Evolutionary conservation across 2,888 invertebrate genomes (phyloP), one percentile per base, ranked within the genome.

Genomic region (Orchesellides sinensis): DNA sequence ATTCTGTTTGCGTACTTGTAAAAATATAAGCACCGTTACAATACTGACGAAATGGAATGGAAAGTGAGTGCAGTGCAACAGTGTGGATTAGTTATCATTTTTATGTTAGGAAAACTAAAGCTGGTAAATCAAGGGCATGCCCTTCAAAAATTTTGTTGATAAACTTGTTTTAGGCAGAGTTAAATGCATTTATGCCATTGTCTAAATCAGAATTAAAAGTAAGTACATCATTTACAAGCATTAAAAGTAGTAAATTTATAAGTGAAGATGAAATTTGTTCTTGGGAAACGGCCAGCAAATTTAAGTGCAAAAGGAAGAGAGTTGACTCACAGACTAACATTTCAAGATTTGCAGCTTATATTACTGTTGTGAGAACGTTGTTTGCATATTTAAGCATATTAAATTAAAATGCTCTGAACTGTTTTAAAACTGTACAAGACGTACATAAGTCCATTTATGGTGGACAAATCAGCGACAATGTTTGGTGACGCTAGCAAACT

Each of bases 101-200:
- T 25, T n/a, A 12, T n/a, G n/a, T 27, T 14, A 40, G 45, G 2
- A 2, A 8, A 63, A 59, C 14, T 17, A 17, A 32, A 65, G 21
- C 23, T 66, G 47, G 49, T 68, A 25, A 69, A 78, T 78, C 77
- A 78, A 69, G 77, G 68, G 61, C 77, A 78, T 61, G 77, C 49
- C 77, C 68, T 78, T 68, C 59, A 23, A 29, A 25, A 59, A 68
- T 27, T 52, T 74, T 74, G 65, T 74, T 65, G 74, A 74, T 74
- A 74, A 74, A 74, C 74, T 74, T 74, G 74, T 74, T 74, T 74
- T 12, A 65, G 10, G 21, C n/a, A n/a, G 27, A 68, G 10, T 40
- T 10, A 40, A 27, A 23, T 47, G 6, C 49, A 23, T 35, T n/a
- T 19, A 56, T 25, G 14, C 35, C 21, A 19, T 49, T 21, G 61